Evolutionary conservation across 2,888 invertebrate species (phyloP).

Genomic region (Octonoba sinensis): DNA sequence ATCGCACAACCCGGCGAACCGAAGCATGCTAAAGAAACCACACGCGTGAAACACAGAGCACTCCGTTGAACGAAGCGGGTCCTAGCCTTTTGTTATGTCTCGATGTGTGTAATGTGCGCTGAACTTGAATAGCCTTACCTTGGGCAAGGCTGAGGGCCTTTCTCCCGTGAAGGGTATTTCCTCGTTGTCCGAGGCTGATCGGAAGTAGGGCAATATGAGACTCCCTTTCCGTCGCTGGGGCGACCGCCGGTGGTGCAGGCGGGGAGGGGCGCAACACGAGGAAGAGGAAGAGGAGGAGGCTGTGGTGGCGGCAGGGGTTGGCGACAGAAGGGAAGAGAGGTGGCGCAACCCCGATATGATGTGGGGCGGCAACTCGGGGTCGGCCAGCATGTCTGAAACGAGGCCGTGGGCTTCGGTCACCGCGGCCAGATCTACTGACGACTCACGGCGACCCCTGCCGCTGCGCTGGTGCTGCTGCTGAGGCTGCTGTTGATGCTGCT

Average conservation of each 20-base stretch:
- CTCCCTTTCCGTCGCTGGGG: slow-evolving; percentile 69
- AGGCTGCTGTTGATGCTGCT: slow-evolving; percentile 17
- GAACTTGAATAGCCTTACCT: slow-evolving; percentile 69
- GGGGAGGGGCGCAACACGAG: slow-evolving; percentile 73
- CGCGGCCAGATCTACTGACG: slow-evolving; percentile 70
- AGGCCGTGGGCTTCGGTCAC: slow-evolving; percentile 75
- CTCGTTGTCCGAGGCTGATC: slow-evolving; percentile 73
- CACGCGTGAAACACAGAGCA: too few relatives aligned
- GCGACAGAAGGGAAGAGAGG: slow-evolving; percentile 74
- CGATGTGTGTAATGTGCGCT: too few relatives aligned
- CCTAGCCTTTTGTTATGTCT: too few relatives aligned
- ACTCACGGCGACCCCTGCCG: slow-evolving; percentile 35
- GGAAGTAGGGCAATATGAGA: slow-evolving; percentile 67
- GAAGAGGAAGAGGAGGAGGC: slow-evolving; percentile 69
- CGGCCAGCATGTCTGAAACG: slow-evolving; percentile 75
- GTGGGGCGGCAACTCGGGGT: slow-evolving; percentile 73
- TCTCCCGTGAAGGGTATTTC: slow-evolving; percentile 75
- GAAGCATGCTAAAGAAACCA: too few relatives aligned
- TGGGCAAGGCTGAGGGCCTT: slow-evolving; percentile 73
- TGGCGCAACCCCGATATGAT: slow-evolving; percentile 74
- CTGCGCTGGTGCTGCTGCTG: slow-evolving; percentile 36
- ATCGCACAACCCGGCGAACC: too few relatives aligned
- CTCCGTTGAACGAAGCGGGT: too few relatives aligned
- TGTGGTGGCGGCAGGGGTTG: slow-evolving; percentile 69
- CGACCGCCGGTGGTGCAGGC: slow-evolving; percentile 72